These are phyloP conservation scores for Neuroterus valhalla DNA, from an alignment of 1,140 invertebrate genomes.

Conservation along the genomic window DNA sequence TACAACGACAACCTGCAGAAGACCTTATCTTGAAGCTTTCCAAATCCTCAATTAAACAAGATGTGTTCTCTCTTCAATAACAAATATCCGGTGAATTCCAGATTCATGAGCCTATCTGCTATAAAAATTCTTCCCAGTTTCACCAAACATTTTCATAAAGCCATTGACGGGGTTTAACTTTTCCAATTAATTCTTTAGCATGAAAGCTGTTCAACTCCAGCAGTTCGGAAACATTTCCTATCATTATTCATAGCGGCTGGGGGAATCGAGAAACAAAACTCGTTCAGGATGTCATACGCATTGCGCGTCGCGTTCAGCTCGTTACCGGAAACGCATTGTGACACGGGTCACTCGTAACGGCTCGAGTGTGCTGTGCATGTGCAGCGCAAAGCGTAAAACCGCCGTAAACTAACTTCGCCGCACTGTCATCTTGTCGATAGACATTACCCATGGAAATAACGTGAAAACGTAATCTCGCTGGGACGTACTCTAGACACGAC, in stretches of 20 bases:
- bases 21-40: too few relatives aligned
- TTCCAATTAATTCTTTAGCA: slow-evolving; percentile 46
- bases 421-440: slow-evolving; percentile 50
- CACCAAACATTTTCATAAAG: slow-evolving; percentile 30
- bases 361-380: slow-evolving; percentile 43
- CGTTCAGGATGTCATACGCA: slow-evolving; percentile 22
- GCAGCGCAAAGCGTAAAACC: slow-evolving; percentile 43
- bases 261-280: too few relatives aligned
- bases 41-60: too few relatives aligned
- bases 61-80: too few relatives aligned
- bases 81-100: too few relatives aligned
- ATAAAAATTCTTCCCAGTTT: slow-evolving; percentile 51
- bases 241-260: too few relatives aligned
- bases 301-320: slow-evolving; percentile 38
- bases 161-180: not conserved
- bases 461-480: not conserved
- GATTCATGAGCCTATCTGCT: too few relatives aligned
- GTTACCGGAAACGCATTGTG: slow-evolving; percentile 53
- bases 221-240: not conserved
- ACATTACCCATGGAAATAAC: slow-evolving; percentile 21
- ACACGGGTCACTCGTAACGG: slow-evolving; percentile 37
- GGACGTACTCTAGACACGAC: not conserved
- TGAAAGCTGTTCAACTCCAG: slow-evolving; percentile 41
- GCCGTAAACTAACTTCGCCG: slow-evolving; percentile 50
- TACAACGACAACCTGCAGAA: too few relatives aligned